Evolutionary conservation across 35 echinoderm and acorn worm species (phyloP).

Genomic region (Ptychodera flava): DNA sequence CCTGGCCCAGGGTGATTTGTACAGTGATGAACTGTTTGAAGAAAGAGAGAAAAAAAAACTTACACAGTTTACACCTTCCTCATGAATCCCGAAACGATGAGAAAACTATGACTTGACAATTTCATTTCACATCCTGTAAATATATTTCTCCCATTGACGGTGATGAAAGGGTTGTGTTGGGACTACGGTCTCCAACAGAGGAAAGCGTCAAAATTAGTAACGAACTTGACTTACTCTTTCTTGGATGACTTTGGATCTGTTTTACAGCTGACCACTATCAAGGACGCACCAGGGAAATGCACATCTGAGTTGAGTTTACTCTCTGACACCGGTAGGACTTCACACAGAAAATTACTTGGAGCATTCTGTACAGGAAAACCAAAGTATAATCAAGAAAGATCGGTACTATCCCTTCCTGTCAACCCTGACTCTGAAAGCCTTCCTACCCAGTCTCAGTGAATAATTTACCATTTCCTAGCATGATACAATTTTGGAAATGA

Average conservation of each 20-base stretch:
- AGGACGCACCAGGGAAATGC: conserved; percentile 33
- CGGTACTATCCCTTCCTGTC: no score
- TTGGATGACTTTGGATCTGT: conserved; percentile 41
- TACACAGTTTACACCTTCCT: no score
- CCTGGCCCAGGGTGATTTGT: conserved; percentile 75
- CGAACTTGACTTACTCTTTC: conserved; percentile 68
- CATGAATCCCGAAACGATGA: no score
- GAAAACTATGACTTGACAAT: no score
- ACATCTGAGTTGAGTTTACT: conserved; percentile 45
- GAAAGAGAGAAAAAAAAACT: conserved; percentile 13
- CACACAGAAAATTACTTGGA: conserved; percentile 41
- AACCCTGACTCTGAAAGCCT: no score
- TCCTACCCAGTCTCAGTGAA: neutral
- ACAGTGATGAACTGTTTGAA: conserved; percentile 44
- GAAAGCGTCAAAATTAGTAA: no score
- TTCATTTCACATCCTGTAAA: no score
- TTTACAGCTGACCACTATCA: conserved; percentile 55
- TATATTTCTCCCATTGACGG: no score
- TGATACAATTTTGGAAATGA: conserved; percentile 2
- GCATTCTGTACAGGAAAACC: conserved; percentile 29
- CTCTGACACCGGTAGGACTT: conserved; percentile 26
- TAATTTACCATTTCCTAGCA: neutral
- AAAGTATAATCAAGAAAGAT: neutral
- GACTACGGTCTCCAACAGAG: no score
- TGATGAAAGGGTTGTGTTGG: no score